Evolutionary conservation across 92 coral and sea anemone species (phyloP), one percentile per base, ranked within the genome.

Genomic region (Zoanthus gigantus): DNA sequence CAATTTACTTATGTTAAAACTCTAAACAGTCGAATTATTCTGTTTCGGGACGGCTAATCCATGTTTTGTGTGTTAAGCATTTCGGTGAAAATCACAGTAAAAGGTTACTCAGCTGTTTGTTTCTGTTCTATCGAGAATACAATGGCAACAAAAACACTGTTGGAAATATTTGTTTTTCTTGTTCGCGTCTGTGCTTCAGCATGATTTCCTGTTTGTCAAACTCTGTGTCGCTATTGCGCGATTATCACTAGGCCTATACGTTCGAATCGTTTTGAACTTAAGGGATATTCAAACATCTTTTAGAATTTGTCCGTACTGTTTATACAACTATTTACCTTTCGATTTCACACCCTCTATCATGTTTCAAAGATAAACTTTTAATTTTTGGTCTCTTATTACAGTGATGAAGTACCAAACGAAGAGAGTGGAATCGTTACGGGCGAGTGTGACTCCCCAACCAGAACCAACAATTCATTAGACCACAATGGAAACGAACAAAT

Each of bases 301-400:
- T 79, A 76, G 85, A 53, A 86, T 79, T 56, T 53, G 74, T 52
- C 74, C 90, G 76, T 83, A 73, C 75, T 91, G 78, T 88, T 83
- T 75, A 74, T 74, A 86, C 90, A 86, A 48, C 56, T 90, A 87
- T 90, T 90, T 90, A 82, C 93, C 48, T 68, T 86, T 74, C 16
- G 37, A 52, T 87, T 87, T 84, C 79, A 82, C 79, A 82, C 84
- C 17, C 75, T 68, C 50, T 78, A 86, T 91, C 91, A 71, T 75
- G 82, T 87, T 87, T 56, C 93, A 83, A 82, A 83, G 71, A 74
- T 77, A 91, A 91, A 91, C 93, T 77, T 45, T 63, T 63, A 1
- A 44, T 53, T 81, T 61, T 58, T 28, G 83, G n/a, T 79, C 72
- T 79, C 84, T 44, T 67, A 47, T 81, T 81, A 68, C 85, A 81